Conservation (phyloP, 1,140 invertebrate species). For the Eulimnadia texana region DNA sequence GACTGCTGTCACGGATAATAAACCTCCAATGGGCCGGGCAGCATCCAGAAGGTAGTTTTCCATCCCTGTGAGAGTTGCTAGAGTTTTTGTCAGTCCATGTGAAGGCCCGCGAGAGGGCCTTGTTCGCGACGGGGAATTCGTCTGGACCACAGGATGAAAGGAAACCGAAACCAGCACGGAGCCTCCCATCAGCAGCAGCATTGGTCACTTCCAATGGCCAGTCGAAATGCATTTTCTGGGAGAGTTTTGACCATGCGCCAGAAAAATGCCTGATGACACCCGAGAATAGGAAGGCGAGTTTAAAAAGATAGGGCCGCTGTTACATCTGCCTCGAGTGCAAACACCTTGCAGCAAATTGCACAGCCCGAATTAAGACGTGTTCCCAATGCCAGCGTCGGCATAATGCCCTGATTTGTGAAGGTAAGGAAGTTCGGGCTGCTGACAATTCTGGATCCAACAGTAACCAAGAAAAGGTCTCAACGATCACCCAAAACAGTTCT, state of each 20-base stretch:
- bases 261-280: not conserved
- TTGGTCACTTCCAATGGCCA: not conserved
- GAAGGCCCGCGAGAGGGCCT: not conserved
- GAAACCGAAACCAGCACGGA: not conserved
- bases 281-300: not conserved
- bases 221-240: not conserved
- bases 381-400: not conserved
- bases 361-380: not conserved
- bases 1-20: not conserved
- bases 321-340: not conserved
- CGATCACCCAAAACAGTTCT: not conserved
- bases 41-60: not conserved
- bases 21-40: not conserved
- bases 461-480: not conserved
- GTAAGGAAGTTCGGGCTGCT: not conserved
- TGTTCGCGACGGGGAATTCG: not conserved
- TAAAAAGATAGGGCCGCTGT: conserved; percentile 3
- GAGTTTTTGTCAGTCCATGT: not conserved
- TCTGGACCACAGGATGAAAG: not conserved
- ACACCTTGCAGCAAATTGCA: not conserved
- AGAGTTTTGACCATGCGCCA: not conserved
- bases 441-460: not conserved
- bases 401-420: not conserved
- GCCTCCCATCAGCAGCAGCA: too few species aligned
- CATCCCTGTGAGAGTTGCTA: not conserved